Percentiles rank a stretch among this genome's conserved stretches.
These are phyloP conservation scores for Rutilus rutilus DNA, from an alignment of 2,113 vertebrate species.

Conservation along the genomic window DNA sequence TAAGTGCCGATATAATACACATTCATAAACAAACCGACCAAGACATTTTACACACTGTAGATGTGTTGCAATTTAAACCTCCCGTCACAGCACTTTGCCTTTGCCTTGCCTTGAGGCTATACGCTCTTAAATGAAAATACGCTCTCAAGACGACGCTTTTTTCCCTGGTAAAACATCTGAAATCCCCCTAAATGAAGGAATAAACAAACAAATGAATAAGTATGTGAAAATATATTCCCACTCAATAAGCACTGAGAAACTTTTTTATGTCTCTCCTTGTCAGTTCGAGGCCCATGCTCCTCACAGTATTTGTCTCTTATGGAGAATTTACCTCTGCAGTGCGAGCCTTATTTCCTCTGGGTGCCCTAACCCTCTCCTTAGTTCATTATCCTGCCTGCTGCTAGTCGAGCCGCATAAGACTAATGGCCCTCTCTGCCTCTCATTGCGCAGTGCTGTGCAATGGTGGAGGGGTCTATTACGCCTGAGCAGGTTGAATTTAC, in stretches of 20 bases:
- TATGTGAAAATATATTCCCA: slow-evolving; percentile 27
- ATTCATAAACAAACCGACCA: slow-evolving; percentile 19
- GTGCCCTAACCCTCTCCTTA: slow-evolving; percentile 54
- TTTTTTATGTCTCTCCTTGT: slow-evolving; percentile 49
- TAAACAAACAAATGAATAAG: slow-evolving; percentile 33
- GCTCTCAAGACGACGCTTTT: not conserved
- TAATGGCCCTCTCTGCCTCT: slow-evolving; percentile 70
- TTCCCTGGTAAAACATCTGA: slow-evolving; percentile 7
- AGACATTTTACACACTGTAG: slow-evolving; percentile 7
- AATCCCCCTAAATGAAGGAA: slow-evolving; percentile 19
- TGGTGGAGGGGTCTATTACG: slow-evolving; percentile 68
- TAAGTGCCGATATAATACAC: slow-evolving; percentile 11
- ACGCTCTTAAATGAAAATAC: slow-evolving; percentile 17
- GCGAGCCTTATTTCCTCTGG: slow-evolving; percentile 47
- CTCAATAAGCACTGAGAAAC: slow-evolving; percentile 25
- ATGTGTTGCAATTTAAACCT: slow-evolving; percentile 19
- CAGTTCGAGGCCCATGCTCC: slow-evolving; percentile 41
- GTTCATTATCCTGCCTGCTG: slow-evolving; percentile 71
- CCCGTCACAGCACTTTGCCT: slow-evolving; percentile 23
- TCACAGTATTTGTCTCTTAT: slow-evolving; percentile 46
- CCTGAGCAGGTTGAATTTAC: slow-evolving; percentile 65
- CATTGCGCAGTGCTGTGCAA: slow-evolving; percentile 66
- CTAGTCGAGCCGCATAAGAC: slow-evolving; percentile 68
- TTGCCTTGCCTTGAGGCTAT: slow-evolving; percentile 15
- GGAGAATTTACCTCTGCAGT: slow-evolving; percentile 55